A percentile compares a stretch with the other conserved stretches of the same genome.
These are phyloP conservation scores for Himalopsyche anomala DNA, from an alignment of 2,888 invertebrate genomes.

Conservation along the genomic window DNA sequence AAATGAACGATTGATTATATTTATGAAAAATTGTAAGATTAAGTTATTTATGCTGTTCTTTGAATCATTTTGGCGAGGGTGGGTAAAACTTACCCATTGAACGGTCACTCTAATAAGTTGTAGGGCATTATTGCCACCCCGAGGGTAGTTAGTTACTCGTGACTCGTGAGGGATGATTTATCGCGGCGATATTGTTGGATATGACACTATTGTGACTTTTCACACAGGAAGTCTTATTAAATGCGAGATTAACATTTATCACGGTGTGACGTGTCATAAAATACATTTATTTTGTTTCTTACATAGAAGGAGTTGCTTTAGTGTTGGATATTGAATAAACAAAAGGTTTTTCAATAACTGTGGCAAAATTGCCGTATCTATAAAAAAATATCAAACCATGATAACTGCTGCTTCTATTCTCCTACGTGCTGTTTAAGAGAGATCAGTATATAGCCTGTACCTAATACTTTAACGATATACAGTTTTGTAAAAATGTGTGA, in stretches of 20 bases:
- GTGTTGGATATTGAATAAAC: too few species aligned
- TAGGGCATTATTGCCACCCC: slow-evolving; percentile 54
- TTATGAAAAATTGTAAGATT: too few species aligned
- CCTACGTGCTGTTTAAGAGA: too few species aligned
- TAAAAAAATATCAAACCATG: too few species aligned
- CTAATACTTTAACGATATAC: too few species aligned
- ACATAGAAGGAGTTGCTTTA: not conserved
- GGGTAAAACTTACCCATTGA: slow-evolving; percentile 51
- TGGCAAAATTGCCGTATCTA: too few species aligned
- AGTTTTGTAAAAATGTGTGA: too few species aligned
- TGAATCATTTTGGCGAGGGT: not conserved
- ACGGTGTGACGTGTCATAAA: not conserved
- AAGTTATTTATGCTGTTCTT: not conserved
- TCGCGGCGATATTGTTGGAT: slow-evolving; percentile 28
- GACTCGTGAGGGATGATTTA: slow-evolving; percentile 49
- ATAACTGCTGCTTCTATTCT: too few species aligned
- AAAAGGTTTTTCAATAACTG: too few species aligned
- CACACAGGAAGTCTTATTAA: slow-evolving; percentile 28
- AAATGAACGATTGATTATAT: too few species aligned
- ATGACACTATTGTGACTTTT: slow-evolving; percentile 39
- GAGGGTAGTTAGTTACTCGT: slow-evolving; percentile 52
- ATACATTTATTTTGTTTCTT: not conserved
- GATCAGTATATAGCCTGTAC: too few species aligned
- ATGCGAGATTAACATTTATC: slow-evolving; percentile 41
- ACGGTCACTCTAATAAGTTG: slow-evolving; percentile 59